Conservation (phyloP, 2,888 invertebrate species). For the Eilema griseolum region DNA sequence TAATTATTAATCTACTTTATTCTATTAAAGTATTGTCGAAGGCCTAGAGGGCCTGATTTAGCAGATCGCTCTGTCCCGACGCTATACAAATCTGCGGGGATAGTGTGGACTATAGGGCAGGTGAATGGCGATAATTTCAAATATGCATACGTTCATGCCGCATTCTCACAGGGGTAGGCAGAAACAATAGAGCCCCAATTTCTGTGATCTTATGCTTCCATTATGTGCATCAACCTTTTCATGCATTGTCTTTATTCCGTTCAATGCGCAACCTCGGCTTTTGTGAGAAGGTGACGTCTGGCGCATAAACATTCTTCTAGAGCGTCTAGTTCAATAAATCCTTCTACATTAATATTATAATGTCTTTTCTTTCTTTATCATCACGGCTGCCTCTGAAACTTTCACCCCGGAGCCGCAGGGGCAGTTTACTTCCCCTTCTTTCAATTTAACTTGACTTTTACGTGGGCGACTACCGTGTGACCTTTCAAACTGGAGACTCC, state of each 20-base stretch:
- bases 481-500: no score
- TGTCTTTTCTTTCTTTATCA: no score
- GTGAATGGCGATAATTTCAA: no score
- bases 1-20: no score
- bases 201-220: background rate
- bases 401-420: no score
- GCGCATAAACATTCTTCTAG: background rate
- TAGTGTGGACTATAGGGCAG: no score
- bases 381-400: no score
- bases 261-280: background rate
- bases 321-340: background rate
- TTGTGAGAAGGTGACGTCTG: background rate
- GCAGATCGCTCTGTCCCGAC: no score
- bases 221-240: conserved; percentile 4
- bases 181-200: background rate
- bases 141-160: background rate
- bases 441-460: background rate
- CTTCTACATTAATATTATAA: background rate
- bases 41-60: no score
- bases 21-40: no score
- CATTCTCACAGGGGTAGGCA: background rate
- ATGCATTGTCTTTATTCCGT: conserved; percentile 1
- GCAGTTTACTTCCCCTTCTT: background rate
- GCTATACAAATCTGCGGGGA: no score
- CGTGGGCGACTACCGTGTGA: no score